Base-by-base conservation (phyloP, 2,113 vertebrate species). In the Callipepla squamata region DNA sequence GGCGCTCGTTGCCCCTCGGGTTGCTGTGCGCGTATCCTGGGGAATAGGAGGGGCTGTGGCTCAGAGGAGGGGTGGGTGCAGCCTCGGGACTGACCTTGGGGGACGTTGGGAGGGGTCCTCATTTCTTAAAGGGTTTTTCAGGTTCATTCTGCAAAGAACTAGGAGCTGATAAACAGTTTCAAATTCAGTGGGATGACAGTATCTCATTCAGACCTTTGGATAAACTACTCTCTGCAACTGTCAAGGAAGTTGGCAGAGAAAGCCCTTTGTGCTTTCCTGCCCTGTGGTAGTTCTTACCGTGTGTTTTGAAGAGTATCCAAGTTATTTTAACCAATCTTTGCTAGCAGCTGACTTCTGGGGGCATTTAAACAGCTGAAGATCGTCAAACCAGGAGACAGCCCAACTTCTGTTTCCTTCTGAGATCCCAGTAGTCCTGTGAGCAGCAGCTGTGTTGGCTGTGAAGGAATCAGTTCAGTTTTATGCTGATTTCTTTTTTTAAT, bases 1-100 rank as follows among this genome's bases (percentile, higher is more conserved):
- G 42, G 17, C 2, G 3, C 23, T 36, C 8, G 7, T 8, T 67
- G 34, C 34, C 50, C 28, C 9, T 3, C 20, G 20, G 7, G 23
- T 8, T 1, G 0, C 55, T 40, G 45, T 9, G 0, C 13, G 3
- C 1, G 1, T 18, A 3, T 59, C 17, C 59, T 0, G 9, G 9
- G 5, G 51, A 1, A 0, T 7, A 13, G 47, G n/a, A 32, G 44
- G 13, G 19, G 48, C n/a, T 38, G 23, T 2, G 20, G 59, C 73
- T 15, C 26, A 26, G 51, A 53, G 51, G 15, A 53, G 51, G 51
- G 26, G 26, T 53, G 51, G 51, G 15, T 30, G 51, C 51, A 32
- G 30, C 8, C 16, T 32, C 19, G 53, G 30, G 30, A 32, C 28
- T 6, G 40, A 30, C n/a, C 38, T 69, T 87, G 80, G 55, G 36